Percentiles rank a stretch among this genome's conserved stretches.
These are phyloP conservation scores for Bombus soroeensis DNA, from an alignment of 1,140 invertebrate genomes.

Conservation along the genomic window DNA sequence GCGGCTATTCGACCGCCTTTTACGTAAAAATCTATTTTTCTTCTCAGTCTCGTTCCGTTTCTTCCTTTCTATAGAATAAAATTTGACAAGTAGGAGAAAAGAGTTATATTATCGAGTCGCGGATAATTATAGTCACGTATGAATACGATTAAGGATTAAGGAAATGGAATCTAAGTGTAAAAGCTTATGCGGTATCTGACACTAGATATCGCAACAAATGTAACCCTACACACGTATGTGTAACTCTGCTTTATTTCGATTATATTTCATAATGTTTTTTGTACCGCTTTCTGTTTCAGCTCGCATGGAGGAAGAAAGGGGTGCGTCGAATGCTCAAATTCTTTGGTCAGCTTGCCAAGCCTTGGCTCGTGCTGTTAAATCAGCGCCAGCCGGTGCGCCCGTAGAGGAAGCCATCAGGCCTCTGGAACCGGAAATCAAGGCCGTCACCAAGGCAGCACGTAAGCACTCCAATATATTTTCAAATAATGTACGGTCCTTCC, in stretches of 20 bases:
- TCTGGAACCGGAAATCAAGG: slow-evolving; percentile 89
- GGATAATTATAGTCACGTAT: too few relatives aligned
- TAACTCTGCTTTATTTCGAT: background rate
- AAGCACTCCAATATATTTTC: slow-evolving; percentile 66
- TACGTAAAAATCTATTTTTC: background rate
- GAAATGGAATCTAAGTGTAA: too few relatives aligned
- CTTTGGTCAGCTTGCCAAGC: slow-evolving; percentile 96
- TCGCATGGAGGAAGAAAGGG: slow-evolving; percentile 90
- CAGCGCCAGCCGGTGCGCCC: slow-evolving; percentile 83
- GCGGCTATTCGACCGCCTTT: background rate
- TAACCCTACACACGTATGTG: too few relatives aligned
- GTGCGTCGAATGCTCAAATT: slow-evolving; percentile 91
- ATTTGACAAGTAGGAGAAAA: background rate
- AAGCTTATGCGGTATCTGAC: too few relatives aligned
- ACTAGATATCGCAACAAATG: too few relatives aligned
- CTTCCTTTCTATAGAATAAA: background rate
- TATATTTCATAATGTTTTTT: background rate
- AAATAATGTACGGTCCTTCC: background rate
- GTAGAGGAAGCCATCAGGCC: slow-evolving; percentile 85
- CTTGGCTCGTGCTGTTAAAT: slow-evolving; percentile 89
- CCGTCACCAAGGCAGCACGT: slow-evolving; percentile 88
- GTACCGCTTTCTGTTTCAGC: slow-evolving; percentile 82
- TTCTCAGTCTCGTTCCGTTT: background rate
- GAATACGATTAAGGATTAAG: too few relatives aligned
- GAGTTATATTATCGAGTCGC: too few relatives aligned